Conservation (phyloP, 1,140 invertebrate species). For the Tetranychus urticae region DNA sequence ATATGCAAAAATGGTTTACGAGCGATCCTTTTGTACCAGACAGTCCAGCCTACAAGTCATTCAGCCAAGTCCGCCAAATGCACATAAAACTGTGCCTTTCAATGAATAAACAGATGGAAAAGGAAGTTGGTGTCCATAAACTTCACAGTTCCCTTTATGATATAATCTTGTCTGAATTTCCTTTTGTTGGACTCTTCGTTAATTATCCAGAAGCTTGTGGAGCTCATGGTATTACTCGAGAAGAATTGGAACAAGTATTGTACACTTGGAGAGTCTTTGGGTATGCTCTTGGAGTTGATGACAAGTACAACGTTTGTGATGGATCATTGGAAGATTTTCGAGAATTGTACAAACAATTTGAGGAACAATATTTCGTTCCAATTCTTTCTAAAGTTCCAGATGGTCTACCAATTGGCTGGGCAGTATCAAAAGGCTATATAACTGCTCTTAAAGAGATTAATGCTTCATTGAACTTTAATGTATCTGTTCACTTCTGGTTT, state of each 20-base stretch:
- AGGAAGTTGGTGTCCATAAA: slow-evolving; percentile 5
- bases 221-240: slow-evolving; percentile 18
- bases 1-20: no score
- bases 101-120: slow-evolving; percentile 20
- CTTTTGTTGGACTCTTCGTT: slow-evolving; percentile 49
- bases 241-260: slow-evolving; percentile 44
- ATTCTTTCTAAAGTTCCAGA: background rate
- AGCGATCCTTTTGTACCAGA: slow-evolving; percentile 22
- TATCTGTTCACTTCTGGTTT: no score
- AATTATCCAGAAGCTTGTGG: slow-evolving; percentile 28
- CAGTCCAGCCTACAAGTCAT: slow-evolving; percentile 21
- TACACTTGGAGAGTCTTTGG: slow-evolving; percentile 64
- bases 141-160: slow-evolving; percentile 39
- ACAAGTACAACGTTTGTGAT: slow-evolving; percentile 36
- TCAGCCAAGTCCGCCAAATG: slow-evolving; percentile 23
- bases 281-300: slow-evolving; percentile 51
- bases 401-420: no score
- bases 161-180: slow-evolving; percentile 39
- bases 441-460: no score
- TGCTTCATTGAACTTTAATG: no score
- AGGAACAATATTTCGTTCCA: slow-evolving; percentile 10
- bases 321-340: slow-evolving; percentile 22
- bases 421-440: no score
- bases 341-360: slow-evolving; percentile 18
- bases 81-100: slow-evolving; percentile 20